Conservation (phyloP, 2,888 invertebrate genomes). For the Acanthacorydalis orientalis region DNA sequence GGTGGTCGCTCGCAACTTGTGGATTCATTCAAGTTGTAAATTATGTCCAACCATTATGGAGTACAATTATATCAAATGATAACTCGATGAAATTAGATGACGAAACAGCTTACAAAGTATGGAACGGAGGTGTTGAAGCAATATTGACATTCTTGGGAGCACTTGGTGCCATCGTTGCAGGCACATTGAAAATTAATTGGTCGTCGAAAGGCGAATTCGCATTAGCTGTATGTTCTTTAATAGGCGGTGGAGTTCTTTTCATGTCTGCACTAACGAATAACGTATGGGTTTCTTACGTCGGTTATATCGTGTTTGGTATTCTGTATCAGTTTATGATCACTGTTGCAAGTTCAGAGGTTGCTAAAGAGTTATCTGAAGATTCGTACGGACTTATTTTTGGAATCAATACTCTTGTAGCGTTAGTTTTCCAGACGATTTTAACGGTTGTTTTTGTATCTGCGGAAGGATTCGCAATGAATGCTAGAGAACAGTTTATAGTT, state of each 20-base stretch:
- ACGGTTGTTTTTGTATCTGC: constrained; percentile 43
- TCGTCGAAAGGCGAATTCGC: constrained; percentile 28
- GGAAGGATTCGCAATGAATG: constrained; percentile 26
- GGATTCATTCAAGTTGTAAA: constrained; percentile 54
- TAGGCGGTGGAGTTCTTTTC: constrained; percentile 39
- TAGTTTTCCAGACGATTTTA: constrained; percentile 60
- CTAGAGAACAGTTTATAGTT: constrained; percentile 46
- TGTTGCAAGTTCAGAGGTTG: constrained; percentile 74
- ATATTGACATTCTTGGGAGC: constrained; percentile 51
- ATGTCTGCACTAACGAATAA: background rate
- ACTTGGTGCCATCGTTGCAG: constrained; percentile 36
- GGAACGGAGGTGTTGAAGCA: constrained; percentile 75
- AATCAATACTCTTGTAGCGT: constrained; percentile 68
- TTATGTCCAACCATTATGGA: constrained; percentile 77
- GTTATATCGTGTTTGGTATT: constrained; percentile 58
- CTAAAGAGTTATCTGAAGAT: constrained; percentile 60
- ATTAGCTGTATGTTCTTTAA: constrained; percentile 29
- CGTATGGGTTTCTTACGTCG: constrained; percentile 39
- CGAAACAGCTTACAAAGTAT: constrained; percentile 16
- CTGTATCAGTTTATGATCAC: constrained; percentile 70
- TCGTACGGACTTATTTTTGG: constrained; percentile 86
- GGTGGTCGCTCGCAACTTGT: constrained; percentile 61
- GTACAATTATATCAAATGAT: constrained; percentile 17
- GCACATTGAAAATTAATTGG: constrained; percentile 27
- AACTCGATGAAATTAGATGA: background rate